Conservation (phyloP, 2,113 vertebrate genomes). For the Okapia johnstoni region DNA sequence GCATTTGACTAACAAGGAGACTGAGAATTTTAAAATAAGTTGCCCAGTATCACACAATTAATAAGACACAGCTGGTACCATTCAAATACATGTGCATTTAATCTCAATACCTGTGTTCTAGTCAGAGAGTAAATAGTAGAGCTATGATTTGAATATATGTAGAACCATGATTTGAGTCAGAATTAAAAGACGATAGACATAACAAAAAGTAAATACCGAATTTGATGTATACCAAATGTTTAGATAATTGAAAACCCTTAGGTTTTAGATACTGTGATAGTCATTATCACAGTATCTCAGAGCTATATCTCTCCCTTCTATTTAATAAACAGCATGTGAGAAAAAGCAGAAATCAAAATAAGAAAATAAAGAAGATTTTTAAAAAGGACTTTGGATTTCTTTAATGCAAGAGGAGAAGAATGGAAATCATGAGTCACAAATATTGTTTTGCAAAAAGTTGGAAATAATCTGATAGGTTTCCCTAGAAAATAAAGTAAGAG, state of each 20-base stretch:
- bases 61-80: background rate
- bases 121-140: background rate
- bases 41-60: background rate
- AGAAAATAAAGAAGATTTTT: background rate
- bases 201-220: background rate
- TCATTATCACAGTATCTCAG: background rate
- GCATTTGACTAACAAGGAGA: background rate
- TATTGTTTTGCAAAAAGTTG: background rate
- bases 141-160: background rate
- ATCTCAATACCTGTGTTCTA: background rate
- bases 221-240: background rate
- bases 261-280: background rate
- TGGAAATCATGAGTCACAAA: constrained; percentile 16
- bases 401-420: constrained; percentile 17
- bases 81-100: background rate
- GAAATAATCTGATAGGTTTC: constrained; percentile 16
- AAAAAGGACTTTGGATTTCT: background rate
- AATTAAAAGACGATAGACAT: background rate
- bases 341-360: constrained; percentile 36
- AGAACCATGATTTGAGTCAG: background rate
- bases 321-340: background rate
- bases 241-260: background rate
- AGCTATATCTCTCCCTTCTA: background rate
- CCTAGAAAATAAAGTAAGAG: constrained; percentile 1
- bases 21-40: constrained; percentile 31